These are phyloP conservation scores for Ailurus styani DNA, from an alignment of 2,113 vertebrate species.

Conservation along the genomic window DNA sequence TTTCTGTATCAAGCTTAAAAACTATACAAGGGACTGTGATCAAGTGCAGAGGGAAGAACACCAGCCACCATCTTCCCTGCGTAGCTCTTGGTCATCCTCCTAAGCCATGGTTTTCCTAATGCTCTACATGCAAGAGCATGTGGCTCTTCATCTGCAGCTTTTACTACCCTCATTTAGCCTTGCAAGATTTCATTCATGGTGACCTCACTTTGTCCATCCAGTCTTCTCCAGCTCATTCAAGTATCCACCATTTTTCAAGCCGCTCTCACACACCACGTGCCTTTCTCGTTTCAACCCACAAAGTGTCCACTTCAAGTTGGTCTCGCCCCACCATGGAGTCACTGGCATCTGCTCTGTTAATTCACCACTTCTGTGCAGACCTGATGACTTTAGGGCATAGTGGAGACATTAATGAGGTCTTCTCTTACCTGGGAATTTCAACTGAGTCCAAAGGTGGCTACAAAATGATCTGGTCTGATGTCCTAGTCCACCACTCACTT, in stretches of 20 bases:
- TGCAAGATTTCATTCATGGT: neutral
- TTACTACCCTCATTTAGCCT: neutral
- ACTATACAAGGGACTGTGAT: neutral
- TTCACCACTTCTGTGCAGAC: neutral
- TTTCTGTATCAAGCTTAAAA: neutral
- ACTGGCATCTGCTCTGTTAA: fast-evolving
- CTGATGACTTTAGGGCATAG: neutral
- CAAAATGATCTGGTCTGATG: neutral
- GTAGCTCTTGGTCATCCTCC: neutral
- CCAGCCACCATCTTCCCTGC: too few relatives aligned
- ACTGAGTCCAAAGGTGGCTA: neutral
- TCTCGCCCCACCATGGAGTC: neutral
- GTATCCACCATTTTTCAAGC: neutral
- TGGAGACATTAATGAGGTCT: too few relatives aligned
- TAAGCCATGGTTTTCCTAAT: neutral
- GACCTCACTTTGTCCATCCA: neutral
- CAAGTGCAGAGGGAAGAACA: neutral
- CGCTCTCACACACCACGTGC: fast-evolving
- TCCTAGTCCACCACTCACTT: neutral
- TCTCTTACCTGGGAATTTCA: neutral
- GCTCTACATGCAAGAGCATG: neutral
- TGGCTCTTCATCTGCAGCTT: neutral
- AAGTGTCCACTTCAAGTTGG: neutral
- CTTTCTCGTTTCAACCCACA: neutral
- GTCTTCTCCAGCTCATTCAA: neutral